Evolutionary conservation across 2,888 invertebrate genomes (phyloP), one percentile per base, ranked within the genome.

Genomic region (Tetheella fluctuosa): DNA sequence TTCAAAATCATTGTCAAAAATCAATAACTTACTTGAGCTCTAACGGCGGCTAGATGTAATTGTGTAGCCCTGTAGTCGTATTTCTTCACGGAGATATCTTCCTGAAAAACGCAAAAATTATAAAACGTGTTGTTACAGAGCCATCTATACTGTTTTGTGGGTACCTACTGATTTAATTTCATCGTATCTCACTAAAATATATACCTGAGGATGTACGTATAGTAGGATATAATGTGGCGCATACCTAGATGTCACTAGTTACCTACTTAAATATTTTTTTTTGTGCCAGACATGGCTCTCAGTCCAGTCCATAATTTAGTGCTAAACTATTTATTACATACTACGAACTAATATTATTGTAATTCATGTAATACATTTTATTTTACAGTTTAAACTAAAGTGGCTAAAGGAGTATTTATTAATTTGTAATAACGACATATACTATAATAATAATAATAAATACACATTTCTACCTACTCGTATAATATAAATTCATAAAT

Each of bases 21-120:
- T 48, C 2, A 17, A 13, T 28, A 17, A 90, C 94, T 94, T 94
- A 98, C 98, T 96, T 99, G 98, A 62, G 98, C 96, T 92, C 96
- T 95, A 60, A 98, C 96, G 62, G 98, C 97, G 59, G 97, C 96
- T 66, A 98, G 94, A 89, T 98, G 98, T 67, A 99, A 94, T 85
- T 98, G 97, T 55, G 98, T 97, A 58, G 98, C 97, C 71, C 97
- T 95, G 74, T 98, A 95, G 93, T 99, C 98, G 89, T 98, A 98
- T 81, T 97, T 95, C 91, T 98, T 98, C 93, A 97, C 94, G 69
- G 98, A 98, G 84, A 99, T 97, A 80, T 99, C 98, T 89, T 99
- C 98, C 93, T 99, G 97, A 20, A 59, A 61, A 72, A 30, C 3
- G 25, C 63, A 64, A 68, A 68, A 7, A 64, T 48, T 20, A 52